Base-by-base conservation (phyloP, 2,888 invertebrate genomes). In the Encarsia formosa region DNA sequence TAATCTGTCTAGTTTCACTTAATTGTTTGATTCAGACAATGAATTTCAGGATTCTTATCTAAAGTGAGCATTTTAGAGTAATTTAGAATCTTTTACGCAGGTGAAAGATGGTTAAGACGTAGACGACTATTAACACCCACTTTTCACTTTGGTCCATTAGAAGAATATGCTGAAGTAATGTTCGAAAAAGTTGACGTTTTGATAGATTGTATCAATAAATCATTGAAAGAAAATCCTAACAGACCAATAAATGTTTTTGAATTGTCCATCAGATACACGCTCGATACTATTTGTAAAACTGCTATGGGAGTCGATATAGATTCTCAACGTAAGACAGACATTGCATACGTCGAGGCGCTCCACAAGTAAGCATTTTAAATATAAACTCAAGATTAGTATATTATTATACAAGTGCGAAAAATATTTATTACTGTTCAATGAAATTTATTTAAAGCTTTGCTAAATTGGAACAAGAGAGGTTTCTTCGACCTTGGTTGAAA, bases 291-390 rank as follows among this genome's bases (percentile, higher is more conserved):
- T 47, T 77, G 77, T 52, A 82, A 85, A 66, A 83, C 83, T 4
- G 83, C 85, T 1, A 84, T 86, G 84, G 85, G 85, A 1, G 75
- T 77, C 2, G 67, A 75, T 46, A 71, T 84, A 9, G 72, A 77
- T 61, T 76, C 77, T 5, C 77, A 79, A 65, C 73, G 76, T 29
- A 68, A 77, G 29, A 58, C 60, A 5, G 73, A 78, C 19, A 75
- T 77, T 0, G 75, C 75, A n/a, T 77, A 83, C 58, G 77, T 79
- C 0, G 67, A 71, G 37, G 78, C 81, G 9, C 75, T 82, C 18
- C 73, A 78, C 40, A 70, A 71, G 79, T 79, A 40, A 40, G 15
- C 16, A 5, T 1, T n/a, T n/a, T n/a, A n/a, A n/a, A n/a, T n/a
- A n/a, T n/a, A n/a, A n/a, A n/a, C n/a, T n/a, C n/a, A n/a, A n/a